Percentiles rank a stretch among this genome's conserved stretches.
These are phyloP conservation scores for Notarius quadriscutis DNA, from an alignment of 2,113 vertebrate genomes.

Conservation along the genomic window DNA sequence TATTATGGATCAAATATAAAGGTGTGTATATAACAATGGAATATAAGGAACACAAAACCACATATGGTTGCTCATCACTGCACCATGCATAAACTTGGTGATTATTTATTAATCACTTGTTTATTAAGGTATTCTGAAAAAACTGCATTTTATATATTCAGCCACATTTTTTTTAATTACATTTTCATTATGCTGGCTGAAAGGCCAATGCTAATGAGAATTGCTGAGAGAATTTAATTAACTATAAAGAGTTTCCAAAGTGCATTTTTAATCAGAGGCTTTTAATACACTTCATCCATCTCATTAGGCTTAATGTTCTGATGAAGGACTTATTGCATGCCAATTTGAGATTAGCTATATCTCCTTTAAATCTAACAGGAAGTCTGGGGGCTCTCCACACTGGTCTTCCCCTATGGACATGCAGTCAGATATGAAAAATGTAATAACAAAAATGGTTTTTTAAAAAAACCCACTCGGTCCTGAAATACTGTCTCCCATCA, in stretches of 20 bases:
- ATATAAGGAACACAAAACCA: not conserved
- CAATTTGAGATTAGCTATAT: not conserved
- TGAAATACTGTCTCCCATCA: not conserved
- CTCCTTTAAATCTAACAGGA: constrained; percentile 3
- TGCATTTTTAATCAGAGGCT: not conserved
- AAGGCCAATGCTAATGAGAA: not conserved
- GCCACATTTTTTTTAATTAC: not conserved
- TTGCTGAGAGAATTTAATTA: not conserved
- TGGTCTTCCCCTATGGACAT: not conserved
- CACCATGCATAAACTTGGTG: not conserved
- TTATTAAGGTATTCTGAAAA: not conserved
- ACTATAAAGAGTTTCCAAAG: not conserved
- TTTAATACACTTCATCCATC: not conserved
- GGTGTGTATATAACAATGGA: not conserved
- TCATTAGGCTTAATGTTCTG: not conserved
- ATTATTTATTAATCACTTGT: not conserved
- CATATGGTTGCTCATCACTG: not conserved
- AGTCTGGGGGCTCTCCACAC: not conserved
- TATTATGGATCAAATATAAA: not conserved
- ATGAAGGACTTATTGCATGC: not conserved
- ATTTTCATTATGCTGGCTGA: not conserved
- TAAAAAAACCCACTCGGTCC: not conserved
- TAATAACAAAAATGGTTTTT: not conserved
- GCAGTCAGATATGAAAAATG: constrained; percentile 17
- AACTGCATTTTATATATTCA: not conserved